Conservation (phyloP, 2,797 vertebrate genomes). For the Spea hammondii region DNA sequence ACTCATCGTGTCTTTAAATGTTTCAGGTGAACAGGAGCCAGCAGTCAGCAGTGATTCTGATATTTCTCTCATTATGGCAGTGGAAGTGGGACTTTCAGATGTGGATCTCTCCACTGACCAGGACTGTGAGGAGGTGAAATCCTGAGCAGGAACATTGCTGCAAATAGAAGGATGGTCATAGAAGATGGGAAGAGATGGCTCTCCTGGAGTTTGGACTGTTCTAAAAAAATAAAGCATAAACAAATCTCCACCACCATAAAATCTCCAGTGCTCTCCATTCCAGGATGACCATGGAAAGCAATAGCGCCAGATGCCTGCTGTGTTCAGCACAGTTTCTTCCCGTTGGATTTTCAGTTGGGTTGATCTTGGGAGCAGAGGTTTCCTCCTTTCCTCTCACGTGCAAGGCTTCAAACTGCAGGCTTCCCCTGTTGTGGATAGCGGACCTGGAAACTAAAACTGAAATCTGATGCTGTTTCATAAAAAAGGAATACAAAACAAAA, state of each 20-base stretch:
- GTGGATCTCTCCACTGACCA: conserved; percentile 81
- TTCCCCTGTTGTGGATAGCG: conserved; percentile 58
- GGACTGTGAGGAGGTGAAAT: conserved; percentile 81
- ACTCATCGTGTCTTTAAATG: conserved; percentile 32
- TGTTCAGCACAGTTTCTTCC: conserved; percentile 57
- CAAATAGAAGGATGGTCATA: conserved; percentile 47
- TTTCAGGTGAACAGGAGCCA: conserved; percentile 84
- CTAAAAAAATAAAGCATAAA: conserved; percentile 55
- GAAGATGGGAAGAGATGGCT: conserved; percentile 53
- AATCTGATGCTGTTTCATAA: conserved; percentile 52
- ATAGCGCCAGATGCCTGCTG: conserved; percentile 66
- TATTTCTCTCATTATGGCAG: conserved; percentile 80
- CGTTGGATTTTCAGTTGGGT: conserved; percentile 50
- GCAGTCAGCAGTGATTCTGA: conserved; percentile 88
- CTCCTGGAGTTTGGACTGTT: conserved; percentile 59
- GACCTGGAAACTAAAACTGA: conserved; percentile 55
- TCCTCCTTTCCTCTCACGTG: conserved; percentile 46
- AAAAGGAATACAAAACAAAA: neutral
- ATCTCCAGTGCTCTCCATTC: conserved; percentile 60
- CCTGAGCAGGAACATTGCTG: conserved; percentile 64
- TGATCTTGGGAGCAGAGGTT: conserved; percentile 51
- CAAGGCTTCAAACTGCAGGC: conserved; percentile 48
- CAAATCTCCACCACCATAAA: conserved; percentile 54
- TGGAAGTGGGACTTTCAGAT: conserved; percentile 81
- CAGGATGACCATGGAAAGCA: conserved; percentile 68